Percentiles rank a stretch among this genome's conserved stretches.
Evolutionary conservation across 2,888 invertebrate species (phyloP).

Genomic region (Eulithis testata): DNA sequence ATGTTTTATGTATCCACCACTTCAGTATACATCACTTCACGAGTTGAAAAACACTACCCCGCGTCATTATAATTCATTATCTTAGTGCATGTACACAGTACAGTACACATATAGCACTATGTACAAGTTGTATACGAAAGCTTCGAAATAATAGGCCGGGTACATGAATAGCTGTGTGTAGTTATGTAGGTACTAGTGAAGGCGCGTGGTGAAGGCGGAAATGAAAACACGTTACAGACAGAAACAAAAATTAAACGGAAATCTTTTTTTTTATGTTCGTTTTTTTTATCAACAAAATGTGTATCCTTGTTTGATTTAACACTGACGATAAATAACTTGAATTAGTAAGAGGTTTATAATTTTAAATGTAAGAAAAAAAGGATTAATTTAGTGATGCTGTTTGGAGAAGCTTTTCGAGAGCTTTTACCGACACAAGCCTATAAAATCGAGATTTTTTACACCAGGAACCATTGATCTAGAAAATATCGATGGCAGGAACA

Average conservation of each 20-base stretch:
- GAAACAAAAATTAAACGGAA: slow-evolving; percentile 10
- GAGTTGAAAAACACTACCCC: slow-evolving; percentile 1
- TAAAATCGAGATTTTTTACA: too few species aligned
- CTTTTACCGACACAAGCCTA: too few species aligned
- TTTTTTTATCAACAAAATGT: too few species aligned
- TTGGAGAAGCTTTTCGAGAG: too few species aligned
- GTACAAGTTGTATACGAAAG: neutral
- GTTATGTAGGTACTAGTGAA: neutral
- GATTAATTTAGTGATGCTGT: too few species aligned
- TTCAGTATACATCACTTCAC: neutral
- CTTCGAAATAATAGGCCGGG: slow-evolving; percentile 17
- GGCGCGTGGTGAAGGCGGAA: neutral
- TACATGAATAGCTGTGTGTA: neutral
- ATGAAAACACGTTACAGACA: slow-evolving; percentile 21
- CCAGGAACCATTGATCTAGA: too few species aligned
- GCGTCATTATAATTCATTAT: slow-evolving; percentile 16
- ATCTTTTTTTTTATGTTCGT: too few species aligned
- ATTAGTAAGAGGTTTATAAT: too few species aligned
- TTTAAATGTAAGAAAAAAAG: too few species aligned
- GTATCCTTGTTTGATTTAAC: too few species aligned
- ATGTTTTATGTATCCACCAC: neutral
- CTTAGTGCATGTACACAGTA: neutral
- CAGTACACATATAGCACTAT: slow-evolving; percentile 3
- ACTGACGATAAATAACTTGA: too few species aligned
- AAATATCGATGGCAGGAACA: too few species aligned